phyloP scores from a whole-genome alignment of 2,797 vertebrate species.

The Epinephelus malabaricus region DNA sequence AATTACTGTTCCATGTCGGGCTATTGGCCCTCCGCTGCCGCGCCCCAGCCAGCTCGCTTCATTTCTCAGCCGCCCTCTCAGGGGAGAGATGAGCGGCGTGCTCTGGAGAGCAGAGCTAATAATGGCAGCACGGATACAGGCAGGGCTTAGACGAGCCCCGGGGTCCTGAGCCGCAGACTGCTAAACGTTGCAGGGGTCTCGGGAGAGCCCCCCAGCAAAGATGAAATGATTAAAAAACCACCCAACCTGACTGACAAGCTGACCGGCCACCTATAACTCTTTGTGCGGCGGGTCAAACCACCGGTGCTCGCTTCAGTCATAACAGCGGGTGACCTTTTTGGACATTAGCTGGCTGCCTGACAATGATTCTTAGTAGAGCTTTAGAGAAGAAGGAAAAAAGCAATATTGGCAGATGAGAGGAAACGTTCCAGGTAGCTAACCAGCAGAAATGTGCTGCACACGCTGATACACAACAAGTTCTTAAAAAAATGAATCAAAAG shows the following conservation, averaged over 20 bases:
- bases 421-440: constrained; percentile 48
- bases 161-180: constrained; percentile 96
- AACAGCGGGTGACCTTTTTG: constrained; percentile 72
- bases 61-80: constrained; percentile 96
- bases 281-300: constrained; percentile 67
- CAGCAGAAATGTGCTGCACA: constrained; percentile 40
- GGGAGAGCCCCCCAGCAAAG: constrained; percentile 91
- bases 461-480: constrained; percentile 18
- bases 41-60: constrained; percentile 90
- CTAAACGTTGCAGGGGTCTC: constrained; percentile 96
- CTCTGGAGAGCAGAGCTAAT: constrained; percentile 99
- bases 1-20: constrained; percentile 98
- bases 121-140: constrained; percentile 96
- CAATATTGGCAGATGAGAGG: constrained; percentile 41
- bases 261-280: constrained; percentile 81
- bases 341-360: constrained; percentile 65
- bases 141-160: constrained; percentile 93
- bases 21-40: constrained; percentile 88
- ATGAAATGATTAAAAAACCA: constrained; percentile 98
- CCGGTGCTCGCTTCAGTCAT: constrained; percentile 69
- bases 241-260: constrained; percentile 94
- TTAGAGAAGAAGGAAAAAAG: constrained; percentile 20
- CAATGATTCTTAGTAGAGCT: constrained; percentile 59
- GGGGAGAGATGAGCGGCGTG: constrained; percentile 93
- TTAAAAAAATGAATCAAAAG: constrained; percentile 25